Percentiles rank a stretch among this genome's conserved stretches.
Conservation (phyloP, 2,113 vertebrate genomes). For the Solea senegalensis region DNA sequence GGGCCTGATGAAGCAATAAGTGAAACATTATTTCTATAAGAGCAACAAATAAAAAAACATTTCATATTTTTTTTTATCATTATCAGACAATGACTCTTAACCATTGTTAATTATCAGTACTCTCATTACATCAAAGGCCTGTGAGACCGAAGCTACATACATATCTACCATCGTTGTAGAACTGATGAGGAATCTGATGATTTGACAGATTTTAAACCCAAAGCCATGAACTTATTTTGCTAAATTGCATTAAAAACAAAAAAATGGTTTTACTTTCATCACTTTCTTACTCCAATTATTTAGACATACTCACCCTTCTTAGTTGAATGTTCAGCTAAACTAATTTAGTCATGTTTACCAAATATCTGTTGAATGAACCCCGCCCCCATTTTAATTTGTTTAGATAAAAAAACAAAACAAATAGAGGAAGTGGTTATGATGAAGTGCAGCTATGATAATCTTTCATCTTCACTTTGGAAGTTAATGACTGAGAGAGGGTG, state of each 20-base stretch:
- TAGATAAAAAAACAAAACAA: conserved; percentile 1
- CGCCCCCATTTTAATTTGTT: not conserved
- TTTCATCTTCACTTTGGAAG: conserved; percentile 34
- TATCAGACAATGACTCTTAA: not conserved
- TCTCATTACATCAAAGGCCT: not conserved
- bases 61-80: not conserved
- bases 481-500: conserved; percentile 45
- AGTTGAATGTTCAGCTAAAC: conserved; percentile 8
- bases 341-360: conserved; percentile 2
- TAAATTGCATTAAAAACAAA: not conserved
- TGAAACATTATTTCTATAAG: not conserved
- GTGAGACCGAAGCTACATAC: not conserved
- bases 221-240: not conserved
- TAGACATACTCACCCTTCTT: not conserved
- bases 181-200: not conserved
- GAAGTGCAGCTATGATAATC: conserved; percentile 1
- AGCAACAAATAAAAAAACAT: not conserved
- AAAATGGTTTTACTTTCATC: not conserved
- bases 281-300: not conserved
- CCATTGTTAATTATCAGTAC: not conserved
- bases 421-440: not conserved
- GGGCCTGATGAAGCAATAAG: not conserved
- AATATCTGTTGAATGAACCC: not conserved
- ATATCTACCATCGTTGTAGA: not conserved
- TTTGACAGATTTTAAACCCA: not conserved